Conservation (phyloP, 2,888 invertebrate genomes). For the Dryococelus australis region DNA sequence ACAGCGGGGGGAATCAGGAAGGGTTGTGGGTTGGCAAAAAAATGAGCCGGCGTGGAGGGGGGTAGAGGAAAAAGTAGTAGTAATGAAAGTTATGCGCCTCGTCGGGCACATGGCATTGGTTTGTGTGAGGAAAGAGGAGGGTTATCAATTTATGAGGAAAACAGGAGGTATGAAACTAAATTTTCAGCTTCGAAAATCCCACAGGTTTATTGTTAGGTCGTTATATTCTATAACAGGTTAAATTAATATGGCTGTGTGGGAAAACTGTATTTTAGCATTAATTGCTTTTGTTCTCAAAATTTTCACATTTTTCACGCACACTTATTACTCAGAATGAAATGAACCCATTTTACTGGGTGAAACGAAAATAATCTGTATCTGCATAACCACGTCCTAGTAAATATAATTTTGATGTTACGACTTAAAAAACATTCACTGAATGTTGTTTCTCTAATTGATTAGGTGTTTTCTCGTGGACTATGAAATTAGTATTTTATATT, state of each 20-base stretch:
- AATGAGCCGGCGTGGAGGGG: not conserved
- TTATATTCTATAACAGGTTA: not conserved
- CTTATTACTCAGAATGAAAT: too few species aligned
- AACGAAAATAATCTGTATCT: too few species aligned
- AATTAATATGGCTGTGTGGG: not conserved
- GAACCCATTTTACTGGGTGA: too few species aligned
- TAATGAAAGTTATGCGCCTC: constrained; percentile 6
- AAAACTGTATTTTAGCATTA: not conserved
- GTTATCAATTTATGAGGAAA: not conserved
- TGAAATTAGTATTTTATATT: too few species aligned
- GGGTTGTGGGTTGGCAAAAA: too few species aligned
- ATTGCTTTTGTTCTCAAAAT: not conserved
- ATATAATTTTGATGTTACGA: too few species aligned
- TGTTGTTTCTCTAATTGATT: too few species aligned
- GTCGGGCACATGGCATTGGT: not conserved
- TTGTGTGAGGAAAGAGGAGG: not conserved
- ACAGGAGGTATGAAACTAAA: not conserved
- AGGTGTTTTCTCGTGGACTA: too few species aligned
- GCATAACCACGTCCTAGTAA: too few species aligned
- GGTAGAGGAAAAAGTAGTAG: not conserved
- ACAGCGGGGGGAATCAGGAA: too few species aligned
- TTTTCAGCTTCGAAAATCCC: not conserved
- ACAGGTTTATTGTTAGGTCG: not conserved
- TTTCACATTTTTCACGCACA: not conserved
- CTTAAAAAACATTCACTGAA: too few species aligned